phyloP scores from a whole-genome alignment of 2,113 vertebrate genomes.

The Eulemur macaco region DNA sequence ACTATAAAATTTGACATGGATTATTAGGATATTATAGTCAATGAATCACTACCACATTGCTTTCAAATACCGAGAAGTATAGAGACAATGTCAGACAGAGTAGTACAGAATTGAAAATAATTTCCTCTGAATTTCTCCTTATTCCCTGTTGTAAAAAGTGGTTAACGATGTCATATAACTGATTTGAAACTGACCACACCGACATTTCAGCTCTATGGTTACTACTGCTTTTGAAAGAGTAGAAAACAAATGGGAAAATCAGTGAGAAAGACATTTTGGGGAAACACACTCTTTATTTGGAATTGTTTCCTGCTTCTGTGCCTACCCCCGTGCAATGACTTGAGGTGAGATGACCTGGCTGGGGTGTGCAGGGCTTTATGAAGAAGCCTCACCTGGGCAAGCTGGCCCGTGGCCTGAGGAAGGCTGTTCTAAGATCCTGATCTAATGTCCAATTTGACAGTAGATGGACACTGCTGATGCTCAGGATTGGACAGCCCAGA shows the following conservation, averaged over 20 bases:
- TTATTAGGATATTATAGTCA: not conserved
- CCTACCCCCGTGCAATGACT: not conserved
- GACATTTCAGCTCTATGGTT: not conserved
- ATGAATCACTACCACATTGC: not conserved
- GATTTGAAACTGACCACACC: not conserved
- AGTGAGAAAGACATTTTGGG: not conserved
- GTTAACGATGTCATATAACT: not conserved
- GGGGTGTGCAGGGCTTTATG: not conserved
- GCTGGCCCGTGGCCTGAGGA: no score
- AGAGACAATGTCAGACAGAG: not conserved
- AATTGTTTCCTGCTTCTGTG: not conserved
- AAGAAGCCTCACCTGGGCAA: not conserved
- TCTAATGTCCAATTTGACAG: not conserved
- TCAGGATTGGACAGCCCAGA: not conserved
- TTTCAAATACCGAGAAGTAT: not conserved
- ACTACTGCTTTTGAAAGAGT: not conserved
- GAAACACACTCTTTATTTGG: not conserved
- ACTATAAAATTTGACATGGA: not conserved
- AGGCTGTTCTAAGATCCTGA: not conserved
- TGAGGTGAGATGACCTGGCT: no score
- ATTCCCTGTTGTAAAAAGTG: not conserved
- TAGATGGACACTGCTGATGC: no score
- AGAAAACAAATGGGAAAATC: not conserved
- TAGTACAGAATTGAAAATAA: constrained; percentile 15
- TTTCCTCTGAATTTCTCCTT: not conserved